These are phyloP conservation scores for Acanthacorydalis orientalis DNA, from an alignment of 2,888 invertebrate genomes.

Conservation along the genomic window DNA sequence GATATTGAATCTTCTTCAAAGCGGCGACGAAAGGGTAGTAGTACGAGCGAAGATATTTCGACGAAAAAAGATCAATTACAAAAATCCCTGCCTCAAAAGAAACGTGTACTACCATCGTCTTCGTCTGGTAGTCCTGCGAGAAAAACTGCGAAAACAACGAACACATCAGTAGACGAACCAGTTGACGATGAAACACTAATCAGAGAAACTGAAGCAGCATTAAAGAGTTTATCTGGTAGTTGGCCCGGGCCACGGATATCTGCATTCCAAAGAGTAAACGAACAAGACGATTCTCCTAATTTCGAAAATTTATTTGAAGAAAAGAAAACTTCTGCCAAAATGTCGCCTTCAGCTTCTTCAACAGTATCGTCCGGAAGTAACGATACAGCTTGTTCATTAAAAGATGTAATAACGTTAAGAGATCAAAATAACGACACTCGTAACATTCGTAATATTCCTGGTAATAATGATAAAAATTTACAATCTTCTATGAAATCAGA, in stretches of 20 bases:
- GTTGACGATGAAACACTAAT: constrained; percentile 66
- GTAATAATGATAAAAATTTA: constrained; percentile 9
- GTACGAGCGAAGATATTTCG: constrained; percentile 16
- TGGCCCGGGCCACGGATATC: constrained; percentile 58
- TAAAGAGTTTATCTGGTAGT: constrained; percentile 73
- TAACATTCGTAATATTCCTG: background rate
- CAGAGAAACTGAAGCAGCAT: constrained; percentile 72
- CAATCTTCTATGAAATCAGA: constrained; percentile 10
- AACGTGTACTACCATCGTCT: constrained; percentile 29
- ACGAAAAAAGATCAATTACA: constrained; percentile 21
- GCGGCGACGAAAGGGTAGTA: constrained; percentile 29
- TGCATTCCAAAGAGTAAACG: constrained; percentile 40
- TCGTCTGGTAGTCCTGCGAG: constrained; percentile 19
- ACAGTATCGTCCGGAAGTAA: constrained; percentile 37
- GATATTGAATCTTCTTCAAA: constrained; percentile 21
- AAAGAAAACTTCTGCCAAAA: constrained; percentile 45
- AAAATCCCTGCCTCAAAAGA: constrained; percentile 36
- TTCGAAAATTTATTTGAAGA: constrained; percentile 77
- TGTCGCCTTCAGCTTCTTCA: constrained; percentile 47
- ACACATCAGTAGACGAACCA: constrained; percentile 19
- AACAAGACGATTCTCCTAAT: constrained; percentile 56
- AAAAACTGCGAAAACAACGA: constrained; percentile 13
- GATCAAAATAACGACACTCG: constrained; percentile 20
- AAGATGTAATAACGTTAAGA: constrained; percentile 40
- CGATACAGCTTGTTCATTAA: constrained; percentile 42